Percentiles rank a stretch among this genome's conserved stretches.
phyloP scores from a whole-genome alignment of 1,140 invertebrate species.

The Spodoptera frugiperda region DNA sequence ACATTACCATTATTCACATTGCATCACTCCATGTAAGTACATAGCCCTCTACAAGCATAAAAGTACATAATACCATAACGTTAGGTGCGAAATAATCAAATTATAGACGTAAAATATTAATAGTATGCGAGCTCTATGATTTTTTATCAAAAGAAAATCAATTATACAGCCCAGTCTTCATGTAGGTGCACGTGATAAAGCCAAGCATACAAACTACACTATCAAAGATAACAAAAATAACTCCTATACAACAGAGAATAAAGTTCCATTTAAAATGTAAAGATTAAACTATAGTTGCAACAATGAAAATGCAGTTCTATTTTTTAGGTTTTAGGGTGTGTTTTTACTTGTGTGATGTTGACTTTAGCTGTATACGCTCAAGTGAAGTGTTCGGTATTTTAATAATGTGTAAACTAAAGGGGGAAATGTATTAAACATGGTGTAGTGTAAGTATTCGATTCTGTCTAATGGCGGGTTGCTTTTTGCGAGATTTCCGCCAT shows the following conservation, averaged over 20 bases:
- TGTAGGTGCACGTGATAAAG: constrained; percentile 53
- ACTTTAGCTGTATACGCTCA: constrained; percentile 12
- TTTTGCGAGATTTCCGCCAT: constrained; percentile 26
- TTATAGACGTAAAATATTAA: constrained; percentile 39
- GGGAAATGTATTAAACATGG: constrained; percentile 46
- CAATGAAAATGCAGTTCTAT: constrained; percentile 8
- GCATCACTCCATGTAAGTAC: not conserved
- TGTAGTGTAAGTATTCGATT: constrained; percentile 41
- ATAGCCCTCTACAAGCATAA: not conserved
- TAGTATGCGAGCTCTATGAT: constrained; percentile 25
- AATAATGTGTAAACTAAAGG: constrained; percentile 52
- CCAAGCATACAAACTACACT: constrained; percentile 21
- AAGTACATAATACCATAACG: constrained; percentile 23
- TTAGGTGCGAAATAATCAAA: constrained; percentile 42
- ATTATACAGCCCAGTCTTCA: constrained; percentile 52
- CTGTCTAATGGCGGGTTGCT: constrained; percentile 31
- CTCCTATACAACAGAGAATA: not conserved
- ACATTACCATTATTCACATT: no score
- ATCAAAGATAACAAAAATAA: not conserved
- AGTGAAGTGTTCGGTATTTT: constrained; percentile 51
- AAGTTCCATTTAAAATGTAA: constrained; percentile 5
- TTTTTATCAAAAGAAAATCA: constrained; percentile 62
- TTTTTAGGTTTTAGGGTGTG: not conserved
- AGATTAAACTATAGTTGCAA: not conserved
- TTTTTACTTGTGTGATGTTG: not conserved